Percentiles rank a stretch among this genome's conserved stretches.
These are phyloP conservation scores for Xyrauchen texanus DNA, from an alignment of 2,113 vertebrate species.

Conservation along the genomic window DNA sequence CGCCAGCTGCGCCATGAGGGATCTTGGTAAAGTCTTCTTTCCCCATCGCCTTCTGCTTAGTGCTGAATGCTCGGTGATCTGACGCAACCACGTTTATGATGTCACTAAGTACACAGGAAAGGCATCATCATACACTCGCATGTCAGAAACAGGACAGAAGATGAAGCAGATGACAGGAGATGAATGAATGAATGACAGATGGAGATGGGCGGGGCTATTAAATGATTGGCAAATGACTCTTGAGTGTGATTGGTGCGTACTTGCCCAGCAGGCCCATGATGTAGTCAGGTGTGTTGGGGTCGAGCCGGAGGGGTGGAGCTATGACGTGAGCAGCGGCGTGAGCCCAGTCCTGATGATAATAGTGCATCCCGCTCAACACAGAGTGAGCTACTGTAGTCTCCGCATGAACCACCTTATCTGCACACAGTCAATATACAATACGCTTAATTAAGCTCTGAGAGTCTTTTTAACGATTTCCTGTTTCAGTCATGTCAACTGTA, in stretches of 20 bases:
- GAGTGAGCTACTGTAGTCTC: constrained; percentile 91
- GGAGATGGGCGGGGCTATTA: not conserved
- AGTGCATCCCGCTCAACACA: constrained; percentile 89
- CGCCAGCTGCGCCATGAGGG: constrained; percentile 89
- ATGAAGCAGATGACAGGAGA: no score
- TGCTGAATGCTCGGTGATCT: constrained; percentile 91
- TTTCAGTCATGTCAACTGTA: no score
- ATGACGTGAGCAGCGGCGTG: constrained; percentile 91
- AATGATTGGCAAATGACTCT: not conserved
- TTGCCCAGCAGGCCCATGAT: constrained; percentile 95
- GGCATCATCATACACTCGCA: no score
- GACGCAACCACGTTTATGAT: constrained; percentile 88
- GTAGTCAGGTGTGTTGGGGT: constrained; percentile 90
- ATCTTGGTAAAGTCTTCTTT: constrained; percentile 99
- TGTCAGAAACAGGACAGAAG: no score
- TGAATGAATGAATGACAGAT: no score
- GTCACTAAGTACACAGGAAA: constrained; percentile 74
- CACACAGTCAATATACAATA: constrained; percentile 7
- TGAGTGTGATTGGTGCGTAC: constrained; percentile 70
- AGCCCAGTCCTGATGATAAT: constrained; percentile 97
- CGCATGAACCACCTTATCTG: constrained; percentile 90
- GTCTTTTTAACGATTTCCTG: no score
- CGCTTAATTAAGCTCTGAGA: no score
- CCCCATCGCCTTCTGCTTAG: constrained; percentile 95
- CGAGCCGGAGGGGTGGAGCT: constrained; percentile 89